Evolutionary conservation across 2,888 invertebrate species (phyloP), one percentile per base, ranked within the genome.

Genomic region (Lamellibrachia satsuma): DNA sequence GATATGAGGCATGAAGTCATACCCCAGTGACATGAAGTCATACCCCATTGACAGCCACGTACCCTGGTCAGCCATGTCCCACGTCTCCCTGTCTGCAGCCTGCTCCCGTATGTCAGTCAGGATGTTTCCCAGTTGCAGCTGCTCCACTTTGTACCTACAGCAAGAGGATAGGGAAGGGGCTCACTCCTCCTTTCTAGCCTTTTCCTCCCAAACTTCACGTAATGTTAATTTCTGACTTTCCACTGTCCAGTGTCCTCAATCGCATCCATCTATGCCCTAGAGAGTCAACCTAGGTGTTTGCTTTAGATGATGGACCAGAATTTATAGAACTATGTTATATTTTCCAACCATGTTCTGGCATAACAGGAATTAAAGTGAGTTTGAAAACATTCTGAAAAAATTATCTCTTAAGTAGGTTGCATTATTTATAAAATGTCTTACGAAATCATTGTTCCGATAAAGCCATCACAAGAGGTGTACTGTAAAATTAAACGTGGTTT

Each of bases 61-160:
- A 96, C 96, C 95, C 93, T 96, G 95, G 91, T 96, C 96, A 52
- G 96, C 96, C 95, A 96, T 95, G 91, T 95, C 96, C 96, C 95
- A 96, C 7, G 95, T 94, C 93, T 96, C 95, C 60, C 95, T 94
- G 94, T 96, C 96, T 15, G 95, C 94, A 52, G 95, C 95, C 93
- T 95, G 94, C 55, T 95, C 95, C 39, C 94, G 93, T 92, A 96
- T 95, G 92, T 95, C 94, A 39, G 93, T 94, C 91, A 96, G 93
- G 0, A 96, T 94, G 51, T 94, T 93, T 91, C 94, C 94, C 92
- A 96, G 94, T 55, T 94, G 94, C 90, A 94, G 91, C n/a, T 94
- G 94, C 52, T 94, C 93, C 27, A 95, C 95, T 91, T 93, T 93
- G 15, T 93, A 91, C 91, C 95, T 95, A 93, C 27, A 39, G 39